Conservation (phyloP, 1,140 invertebrate genomes). For the Drosophila navojoa region DNA sequence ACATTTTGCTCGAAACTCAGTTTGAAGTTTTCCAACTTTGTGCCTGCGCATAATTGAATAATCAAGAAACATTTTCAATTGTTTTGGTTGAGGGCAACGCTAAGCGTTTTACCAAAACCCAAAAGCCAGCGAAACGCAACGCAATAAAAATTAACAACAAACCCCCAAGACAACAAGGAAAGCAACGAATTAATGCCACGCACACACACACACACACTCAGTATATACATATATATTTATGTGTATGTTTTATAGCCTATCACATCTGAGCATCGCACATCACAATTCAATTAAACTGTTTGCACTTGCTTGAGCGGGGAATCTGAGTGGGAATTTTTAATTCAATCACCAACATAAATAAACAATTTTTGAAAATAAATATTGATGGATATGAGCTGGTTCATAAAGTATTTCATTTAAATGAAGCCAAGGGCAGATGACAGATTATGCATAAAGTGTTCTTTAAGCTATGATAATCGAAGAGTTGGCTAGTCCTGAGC, state of each 20-base stretch:
- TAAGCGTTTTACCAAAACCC: constrained; percentile 31
- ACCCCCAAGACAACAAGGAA: constrained; percentile 34
- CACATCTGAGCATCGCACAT: constrained; percentile 13
- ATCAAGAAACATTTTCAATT: constrained; percentile 62
- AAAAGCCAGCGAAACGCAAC: constrained; percentile 38
- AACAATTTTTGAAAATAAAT: not conserved
- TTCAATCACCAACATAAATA: not conserved
- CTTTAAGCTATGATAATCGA: no score
- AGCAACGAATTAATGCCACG: not conserved
- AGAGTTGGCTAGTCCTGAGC: no score
- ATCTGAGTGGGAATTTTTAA: not conserved
- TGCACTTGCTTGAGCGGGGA: constrained; percentile 4
- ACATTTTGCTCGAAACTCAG: constrained; percentile 26
- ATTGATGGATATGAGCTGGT: not conserved
- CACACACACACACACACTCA: no score
- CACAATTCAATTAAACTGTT: constrained; percentile 69
- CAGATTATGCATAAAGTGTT: no score
- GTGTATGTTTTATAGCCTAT: not conserved
- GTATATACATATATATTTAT: no score
- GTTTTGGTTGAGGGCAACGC: constrained; percentile 49
- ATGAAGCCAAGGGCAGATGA: no score
- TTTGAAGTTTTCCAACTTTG: constrained; percentile 40
- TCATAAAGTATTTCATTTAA: no score
- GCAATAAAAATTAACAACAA: constrained; percentile 53
- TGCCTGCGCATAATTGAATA: constrained; percentile 68